Base-by-base conservation (phyloP, 2,888 invertebrate species). In the Drosophila lacicola region DNA sequence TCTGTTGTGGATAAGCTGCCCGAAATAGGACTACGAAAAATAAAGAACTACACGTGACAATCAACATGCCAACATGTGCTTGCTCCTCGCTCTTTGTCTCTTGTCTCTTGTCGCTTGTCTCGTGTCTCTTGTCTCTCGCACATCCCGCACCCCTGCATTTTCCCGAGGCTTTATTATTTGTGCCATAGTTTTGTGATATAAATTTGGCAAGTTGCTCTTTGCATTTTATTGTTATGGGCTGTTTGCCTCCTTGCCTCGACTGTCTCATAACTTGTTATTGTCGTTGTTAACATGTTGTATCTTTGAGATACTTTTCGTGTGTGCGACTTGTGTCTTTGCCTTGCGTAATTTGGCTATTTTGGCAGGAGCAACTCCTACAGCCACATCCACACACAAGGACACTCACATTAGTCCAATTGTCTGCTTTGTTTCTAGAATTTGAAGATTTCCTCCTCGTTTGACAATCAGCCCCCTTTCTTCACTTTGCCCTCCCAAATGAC, bases 211-310 rank as follows among this genome's bases (percentile, higher is more conserved):
- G 78, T 74, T 80, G 69, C 74, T 77, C 74, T 68, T 82, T 76
- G 82, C 76, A 71, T 81, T 80, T 87, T 84, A 85, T 84, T 88
- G 82, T 88, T 80, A 81, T 86, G 69, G 46, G 68, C 64, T 61
- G 70, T 61, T 57, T 50, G 60, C 21, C 45, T 60, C 13, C 54
- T 63, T 57, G 41, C 44, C 57, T 53, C 21, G 64, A 46, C 56
- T 66, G 69, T 63, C 74, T 71, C 86, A 82, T 85, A 86, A 80
- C 78, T 82, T 85, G 88, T 88, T 85, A 80, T 86, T 86, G 85
- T 86, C 81, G 64, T 87, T 88, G 86, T 86, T 83, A 88, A 85
- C 88, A 85, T 80, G 72, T 53, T 57, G 66, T 71, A 68, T 78
- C 68, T 63, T 60, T 54, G 58, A 68, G 68, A 58, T 70, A 62